A percentile compares a stretch with the other conserved stretches of the same genome.
These are phyloP conservation scores for Spodoptera litura DNA, from an alignment of 1,140 invertebrate genomes.

Conservation along the genomic window DNA sequence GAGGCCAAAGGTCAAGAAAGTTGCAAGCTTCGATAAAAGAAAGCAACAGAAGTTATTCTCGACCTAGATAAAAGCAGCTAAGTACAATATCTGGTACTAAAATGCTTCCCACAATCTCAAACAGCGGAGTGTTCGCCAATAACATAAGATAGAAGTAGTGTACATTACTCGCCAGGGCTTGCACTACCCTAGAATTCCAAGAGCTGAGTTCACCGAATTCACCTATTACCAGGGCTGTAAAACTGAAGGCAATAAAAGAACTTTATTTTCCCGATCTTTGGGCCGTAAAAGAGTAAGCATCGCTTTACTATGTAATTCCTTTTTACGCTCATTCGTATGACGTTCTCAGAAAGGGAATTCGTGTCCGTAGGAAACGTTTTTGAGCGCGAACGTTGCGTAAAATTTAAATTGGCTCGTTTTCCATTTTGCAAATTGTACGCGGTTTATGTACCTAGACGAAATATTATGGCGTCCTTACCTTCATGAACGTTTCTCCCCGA, in stretches of 20 bases:
- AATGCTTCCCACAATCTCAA: conserved; percentile 23
- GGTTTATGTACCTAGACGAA: conserved; percentile 27
- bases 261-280: conserved; percentile 65
- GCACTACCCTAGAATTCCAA: conserved; percentile 49
- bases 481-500: conserved; percentile 11
- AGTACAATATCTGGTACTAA: conserved; percentile 19
- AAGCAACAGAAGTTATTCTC: conserved; percentile 26
- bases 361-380: conserved; percentile 44
- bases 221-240: conserved; percentile 61
- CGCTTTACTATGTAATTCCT: conserved; percentile 62
- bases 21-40: conserved; percentile 25
- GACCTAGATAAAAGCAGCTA: conserved; percentile 24
- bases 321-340: conserved; percentile 55
- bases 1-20: conserved; percentile 38
- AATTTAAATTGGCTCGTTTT: conserved; percentile 54
- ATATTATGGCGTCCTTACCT: conserved; percentile 32
- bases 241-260: conserved; percentile 64
- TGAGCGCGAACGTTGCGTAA: conserved; percentile 44
- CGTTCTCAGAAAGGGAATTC: conserved; percentile 54
- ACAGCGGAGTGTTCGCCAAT: conserved; percentile 2
- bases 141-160: conserved; percentile 15
- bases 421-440: conserved; percentile 38
- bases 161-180: conserved; percentile 17
- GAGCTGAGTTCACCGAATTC: conserved; percentile 53
- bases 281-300: conserved; percentile 62